Conservation (phyloP, 2,888 invertebrate genomes). For the Entomobrya multifasciata region DNA sequence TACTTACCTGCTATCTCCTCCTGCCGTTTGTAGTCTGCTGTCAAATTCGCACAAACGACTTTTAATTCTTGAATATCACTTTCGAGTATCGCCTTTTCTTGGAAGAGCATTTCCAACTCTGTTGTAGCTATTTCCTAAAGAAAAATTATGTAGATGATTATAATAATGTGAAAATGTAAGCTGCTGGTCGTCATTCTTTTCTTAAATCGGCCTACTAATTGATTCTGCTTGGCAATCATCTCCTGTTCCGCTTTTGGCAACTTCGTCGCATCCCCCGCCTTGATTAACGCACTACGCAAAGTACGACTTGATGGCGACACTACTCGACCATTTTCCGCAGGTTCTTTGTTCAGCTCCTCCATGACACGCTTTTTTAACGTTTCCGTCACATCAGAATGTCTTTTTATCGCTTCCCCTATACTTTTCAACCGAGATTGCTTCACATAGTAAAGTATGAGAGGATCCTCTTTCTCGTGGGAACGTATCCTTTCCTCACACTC, state of each 20-base stretch:
- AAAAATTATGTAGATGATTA: background rate
- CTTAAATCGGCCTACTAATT: slow-evolving; percentile 69
- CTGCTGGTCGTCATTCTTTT: background rate
- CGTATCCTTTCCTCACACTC: slow-evolving; percentile 76
- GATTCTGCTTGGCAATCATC: slow-evolving; percentile 74
- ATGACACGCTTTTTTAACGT: slow-evolving; percentile 55
- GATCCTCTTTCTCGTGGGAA: slow-evolving; percentile 75
- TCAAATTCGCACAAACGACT: slow-evolving; percentile 68
- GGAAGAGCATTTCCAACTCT: slow-evolving; percentile 79
- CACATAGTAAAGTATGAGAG: slow-evolving; percentile 78
- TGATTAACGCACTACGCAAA: slow-evolving; percentile 67
- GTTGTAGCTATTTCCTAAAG: slow-evolving; percentile 78
- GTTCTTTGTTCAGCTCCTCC: slow-evolving; percentile 40
- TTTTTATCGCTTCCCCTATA: slow-evolving; percentile 70
- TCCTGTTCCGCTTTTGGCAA: slow-evolving; percentile 77
- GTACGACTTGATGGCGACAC: slow-evolving; percentile 1
- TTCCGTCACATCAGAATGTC: slow-evolving; percentile 64
- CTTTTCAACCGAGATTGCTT: slow-evolving; percentile 77
- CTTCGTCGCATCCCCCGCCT: slow-evolving; percentile 69
- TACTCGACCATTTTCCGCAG: background rate
- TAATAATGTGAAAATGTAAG: too few relatives aligned
- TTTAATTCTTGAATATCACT: slow-evolving; percentile 76
- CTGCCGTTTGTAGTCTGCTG: slow-evolving; percentile 76
- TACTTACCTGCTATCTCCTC: slow-evolving; percentile 76
- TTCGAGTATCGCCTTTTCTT: slow-evolving; percentile 77